Conservation (phyloP, 1,140 invertebrate genomes). For the Araneus ventricosus region DNA sequence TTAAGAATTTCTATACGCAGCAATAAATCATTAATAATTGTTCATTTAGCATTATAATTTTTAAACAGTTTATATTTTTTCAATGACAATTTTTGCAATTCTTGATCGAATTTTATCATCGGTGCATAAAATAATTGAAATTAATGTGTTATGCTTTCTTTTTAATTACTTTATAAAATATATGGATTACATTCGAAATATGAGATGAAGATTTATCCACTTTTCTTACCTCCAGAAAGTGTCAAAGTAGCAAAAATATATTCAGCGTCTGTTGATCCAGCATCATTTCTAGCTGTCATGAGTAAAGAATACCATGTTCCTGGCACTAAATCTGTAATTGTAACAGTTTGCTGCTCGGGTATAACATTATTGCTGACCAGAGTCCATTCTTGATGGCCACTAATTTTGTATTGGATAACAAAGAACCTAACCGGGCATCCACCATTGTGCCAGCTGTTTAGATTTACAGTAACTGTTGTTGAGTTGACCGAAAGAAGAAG, state of each 20-base stretch:
- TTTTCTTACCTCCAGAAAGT: constrained; percentile 81
- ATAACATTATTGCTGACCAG: constrained; percentile 96
- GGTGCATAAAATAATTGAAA: no score
- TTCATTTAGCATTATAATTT: no score
- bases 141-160: no score
- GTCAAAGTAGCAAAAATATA: constrained; percentile 88
- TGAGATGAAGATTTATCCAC: no score
- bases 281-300: constrained; percentile 94
- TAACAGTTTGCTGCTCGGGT: constrained; percentile 71
- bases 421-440: constrained; percentile 83
- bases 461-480: constrained; percentile 80
- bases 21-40: no score
- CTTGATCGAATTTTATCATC: no score
- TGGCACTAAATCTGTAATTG: constrained; percentile 86
- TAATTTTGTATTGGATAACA: constrained; percentile 80
- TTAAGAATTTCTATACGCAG: no score
- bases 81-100: no score
- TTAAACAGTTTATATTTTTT: no score
- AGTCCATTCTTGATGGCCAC: constrained; percentile 82
- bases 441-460: constrained; percentile 82
- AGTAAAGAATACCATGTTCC: constrained; percentile 91
- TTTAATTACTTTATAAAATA: no score
- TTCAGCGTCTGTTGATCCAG: constrained; percentile 90
- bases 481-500: constrained; percentile 78
- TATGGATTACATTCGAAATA: background rate